Percentiles rank a stretch among this genome's conserved stretches.
phyloP scores from a whole-genome alignment of 2,888 invertebrate species.

The Lamproptera curius region DNA sequence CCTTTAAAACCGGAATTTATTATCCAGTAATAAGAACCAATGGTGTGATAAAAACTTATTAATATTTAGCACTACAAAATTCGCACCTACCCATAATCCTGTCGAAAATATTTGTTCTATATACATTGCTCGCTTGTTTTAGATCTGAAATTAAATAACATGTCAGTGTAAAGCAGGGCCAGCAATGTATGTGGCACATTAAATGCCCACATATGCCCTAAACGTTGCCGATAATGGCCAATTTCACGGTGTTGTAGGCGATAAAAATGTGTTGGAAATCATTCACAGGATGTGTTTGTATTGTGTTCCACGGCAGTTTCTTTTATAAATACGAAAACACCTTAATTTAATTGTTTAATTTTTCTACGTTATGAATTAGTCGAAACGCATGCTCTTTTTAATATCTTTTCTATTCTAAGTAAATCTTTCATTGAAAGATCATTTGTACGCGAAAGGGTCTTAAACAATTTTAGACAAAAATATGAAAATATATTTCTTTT shows the following conservation, averaged over 20 bases:
- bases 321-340: too few species aligned
- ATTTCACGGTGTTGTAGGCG: slow-evolving; percentile 44
- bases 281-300: slow-evolving; percentile 33
- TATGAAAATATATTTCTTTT: too few species aligned
- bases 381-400: too few species aligned
- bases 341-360: too few species aligned
- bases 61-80: slow-evolving; percentile 1
- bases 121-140: slow-evolving; percentile 8
- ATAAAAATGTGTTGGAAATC: slow-evolving; percentile 34
- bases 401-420: too few species aligned
- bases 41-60: slow-evolving; percentile 19
- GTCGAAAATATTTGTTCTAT: background rate
- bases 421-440: too few species aligned
- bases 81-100: background rate
- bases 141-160: too few species aligned
- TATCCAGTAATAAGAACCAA: slow-evolving; percentile 6
- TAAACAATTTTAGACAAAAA: too few species aligned
- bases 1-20: slow-evolving; percentile 13
- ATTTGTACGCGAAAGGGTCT: too few species aligned
- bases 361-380: too few species aligned
- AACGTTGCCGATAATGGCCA: slow-evolving; percentile 10
- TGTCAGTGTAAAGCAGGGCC: too few species aligned
- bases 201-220: background rate
- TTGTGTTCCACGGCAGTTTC: too few species aligned
- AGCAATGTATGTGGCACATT: slow-evolving; percentile 3